Conservation (phyloP, 2,888 invertebrate species). For the Drosophila multiciliata region DNA sequence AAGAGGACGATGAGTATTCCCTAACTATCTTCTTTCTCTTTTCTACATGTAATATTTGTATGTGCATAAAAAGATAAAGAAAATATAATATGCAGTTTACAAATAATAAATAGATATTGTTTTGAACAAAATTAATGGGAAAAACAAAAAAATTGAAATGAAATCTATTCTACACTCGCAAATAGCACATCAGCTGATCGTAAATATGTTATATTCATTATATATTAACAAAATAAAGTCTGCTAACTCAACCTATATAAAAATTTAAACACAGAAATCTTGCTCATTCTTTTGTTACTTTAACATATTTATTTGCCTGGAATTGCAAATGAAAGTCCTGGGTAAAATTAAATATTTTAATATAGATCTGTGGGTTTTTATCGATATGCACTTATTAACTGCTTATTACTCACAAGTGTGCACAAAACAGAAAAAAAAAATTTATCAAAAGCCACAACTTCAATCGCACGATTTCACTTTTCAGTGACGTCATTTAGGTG, state of each 20-base stretch:
- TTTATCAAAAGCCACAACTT: conserved; percentile 12
- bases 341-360: background rate
- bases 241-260: background rate
- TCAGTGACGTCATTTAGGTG: conserved; percentile 67
- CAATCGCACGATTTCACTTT: conserved; percentile 69
- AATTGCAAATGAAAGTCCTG: background rate
- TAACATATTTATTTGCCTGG: background rate
- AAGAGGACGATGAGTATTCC: background rate
- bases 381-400: background rate
- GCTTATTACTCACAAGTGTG: conserved; percentile 30
- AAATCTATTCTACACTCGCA: background rate
- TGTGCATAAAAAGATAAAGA: background rate
- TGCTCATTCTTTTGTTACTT: background rate
- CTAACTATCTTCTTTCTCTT: background rate
- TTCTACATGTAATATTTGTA: background rate
- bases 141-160: background rate
- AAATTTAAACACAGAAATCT: background rate
- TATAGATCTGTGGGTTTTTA: conserved; percentile 3
- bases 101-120: background rate
- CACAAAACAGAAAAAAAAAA: conserved; percentile 13
- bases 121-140: too few species aligned
- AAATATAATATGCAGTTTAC: background rate
- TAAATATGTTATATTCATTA: background rate
- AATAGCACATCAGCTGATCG: background rate
- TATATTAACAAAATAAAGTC: background rate